phyloP scores from a whole-genome alignment of 23 tunicate genomes.

The Aplidium turbinatum region DNA sequence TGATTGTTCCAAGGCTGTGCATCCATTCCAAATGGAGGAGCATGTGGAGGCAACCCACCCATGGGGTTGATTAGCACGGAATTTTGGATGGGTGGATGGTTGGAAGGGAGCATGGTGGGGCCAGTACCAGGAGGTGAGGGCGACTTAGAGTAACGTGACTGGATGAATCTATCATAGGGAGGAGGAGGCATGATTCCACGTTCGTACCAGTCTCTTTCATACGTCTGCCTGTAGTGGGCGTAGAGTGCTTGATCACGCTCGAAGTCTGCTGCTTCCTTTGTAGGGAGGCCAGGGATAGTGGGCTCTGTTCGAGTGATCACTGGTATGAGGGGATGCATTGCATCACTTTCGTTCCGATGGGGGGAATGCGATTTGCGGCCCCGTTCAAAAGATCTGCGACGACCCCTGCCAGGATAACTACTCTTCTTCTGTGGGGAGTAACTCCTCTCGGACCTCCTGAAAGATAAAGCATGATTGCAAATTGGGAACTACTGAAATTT shows the following conservation, averaged over 20 bases:
- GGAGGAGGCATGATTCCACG: conserved; percentile 75
- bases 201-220: conserved; percentile 85
- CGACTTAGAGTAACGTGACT: conserved; percentile 38
- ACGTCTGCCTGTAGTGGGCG: conserved; percentile 74
- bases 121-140: conserved; percentile 69
- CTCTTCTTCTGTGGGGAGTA: background rate
- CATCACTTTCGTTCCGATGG: background rate
- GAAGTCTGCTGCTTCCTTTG: conserved; percentile 63
- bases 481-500: no score
- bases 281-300: conserved; percentile 71
- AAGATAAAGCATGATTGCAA: background rate
- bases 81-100: conserved; percentile 39
- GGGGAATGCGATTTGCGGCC: conserved; percentile 5
- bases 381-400: conserved; percentile 18
- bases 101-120: conserved; percentile 10
- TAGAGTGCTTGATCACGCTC: conserved; percentile 78
- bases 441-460: conserved; percentile 1
- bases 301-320: conserved; percentile 12
- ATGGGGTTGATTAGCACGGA: conserved; percentile 24
- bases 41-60: background rate
- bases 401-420: conserved; percentile 19
- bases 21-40: background rate
- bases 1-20: background rate
- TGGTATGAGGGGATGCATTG: conserved; percentile 13
- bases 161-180: conserved; percentile 77